These are phyloP conservation scores for Ormyrus thymus DNA, from an alignment of 2,888 invertebrate species.

Conservation along the genomic window DNA sequence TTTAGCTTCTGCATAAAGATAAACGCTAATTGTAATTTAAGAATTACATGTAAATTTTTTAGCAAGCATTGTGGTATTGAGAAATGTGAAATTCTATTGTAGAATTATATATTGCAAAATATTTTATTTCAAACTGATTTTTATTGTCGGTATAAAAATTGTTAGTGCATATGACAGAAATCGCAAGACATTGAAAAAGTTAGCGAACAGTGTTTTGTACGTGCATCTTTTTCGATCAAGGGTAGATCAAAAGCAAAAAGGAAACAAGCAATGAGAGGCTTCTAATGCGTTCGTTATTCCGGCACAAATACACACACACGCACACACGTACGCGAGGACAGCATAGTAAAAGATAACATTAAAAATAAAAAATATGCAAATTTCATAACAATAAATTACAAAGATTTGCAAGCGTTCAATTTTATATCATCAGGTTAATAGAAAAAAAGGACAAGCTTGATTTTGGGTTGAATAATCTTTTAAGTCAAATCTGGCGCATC, in stretches of 20 bases:
- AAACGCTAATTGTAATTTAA: too few relatives aligned
- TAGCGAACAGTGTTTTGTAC: constrained; percentile 33
- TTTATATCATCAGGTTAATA: constrained; percentile 1
- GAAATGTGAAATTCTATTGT: too few relatives aligned
- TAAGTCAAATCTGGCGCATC: too few relatives aligned
- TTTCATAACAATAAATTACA: constrained; percentile 12
- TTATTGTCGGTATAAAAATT: too few relatives aligned
- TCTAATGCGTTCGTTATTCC: constrained; percentile 58
- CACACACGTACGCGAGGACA: constrained; percentile 60
- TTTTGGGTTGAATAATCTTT: too few relatives aligned
- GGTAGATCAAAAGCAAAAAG: constrained; percentile 55
- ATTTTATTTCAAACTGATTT: too few relatives aligned
- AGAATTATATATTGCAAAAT: not conserved
- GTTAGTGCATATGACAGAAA: not conserved
- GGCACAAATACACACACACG: constrained; percentile 57
- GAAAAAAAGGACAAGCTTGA: too few relatives aligned
- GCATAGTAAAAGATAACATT: constrained; percentile 17
- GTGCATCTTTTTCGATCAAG: constrained; percentile 52
- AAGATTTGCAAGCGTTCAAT: constrained; percentile 43
- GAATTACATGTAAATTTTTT: too few relatives aligned
- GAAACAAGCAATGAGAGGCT: constrained; percentile 60
- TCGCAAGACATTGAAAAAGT: constrained; percentile 7
- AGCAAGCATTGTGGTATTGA: too few relatives aligned
- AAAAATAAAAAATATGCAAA: constrained; percentile 24
- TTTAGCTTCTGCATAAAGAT: too few relatives aligned